Base-by-base conservation (phyloP, 2,113 vertebrate species). In the Istiophorus platypterus region DNA sequence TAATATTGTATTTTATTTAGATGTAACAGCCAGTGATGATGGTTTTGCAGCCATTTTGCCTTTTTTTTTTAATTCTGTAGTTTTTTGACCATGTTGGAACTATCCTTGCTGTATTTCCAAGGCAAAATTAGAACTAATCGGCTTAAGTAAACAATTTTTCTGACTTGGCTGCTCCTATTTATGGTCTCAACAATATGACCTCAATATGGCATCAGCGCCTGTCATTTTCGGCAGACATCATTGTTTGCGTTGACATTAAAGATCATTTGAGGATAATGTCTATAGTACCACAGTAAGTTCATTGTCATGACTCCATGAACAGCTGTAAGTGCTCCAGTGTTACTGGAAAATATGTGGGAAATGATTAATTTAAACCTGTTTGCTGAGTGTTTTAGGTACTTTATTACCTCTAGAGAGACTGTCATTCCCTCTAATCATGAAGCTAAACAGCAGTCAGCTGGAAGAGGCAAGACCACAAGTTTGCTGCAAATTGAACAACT, bases 261-360 rank as follows among this genome's bases (percentile, higher is more conserved):
- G 39, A 61, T 34, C 15, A 52, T 61, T 66, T 26, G 15, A 47
- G 42, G 31, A 61, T n/a, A 49, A 34, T 31, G 1, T 70, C 26
- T 62, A 59, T 8, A 27, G 58, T 22, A 12, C 8, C 15, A 37
- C 2, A 0, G 9, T 57, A 15, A 31, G 18, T 0, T 39, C 3
- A 15, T 34, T 66, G 24, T 65, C 29, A 57, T 58, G 4, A 18
- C 27, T 51, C 29, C 18, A 47, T 57, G 15, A 69, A 22, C 64
- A 79, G 52, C 41, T 66, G 58, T 65, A n/a, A 4, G n/a, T 14
- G 39, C 39, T 47, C 24, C 39, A 39, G 1, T 17, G 31, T 13
- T 41, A 26, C 39, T 58, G 65, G 26, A 27, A 85, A 59, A 52
- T 57, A 29, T 31, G 64, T 22, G 12, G 15, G 29, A 75, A 51